Conservation (phyloP, 1,140 invertebrate species). For the Dufourea novaeangliae region DNA sequence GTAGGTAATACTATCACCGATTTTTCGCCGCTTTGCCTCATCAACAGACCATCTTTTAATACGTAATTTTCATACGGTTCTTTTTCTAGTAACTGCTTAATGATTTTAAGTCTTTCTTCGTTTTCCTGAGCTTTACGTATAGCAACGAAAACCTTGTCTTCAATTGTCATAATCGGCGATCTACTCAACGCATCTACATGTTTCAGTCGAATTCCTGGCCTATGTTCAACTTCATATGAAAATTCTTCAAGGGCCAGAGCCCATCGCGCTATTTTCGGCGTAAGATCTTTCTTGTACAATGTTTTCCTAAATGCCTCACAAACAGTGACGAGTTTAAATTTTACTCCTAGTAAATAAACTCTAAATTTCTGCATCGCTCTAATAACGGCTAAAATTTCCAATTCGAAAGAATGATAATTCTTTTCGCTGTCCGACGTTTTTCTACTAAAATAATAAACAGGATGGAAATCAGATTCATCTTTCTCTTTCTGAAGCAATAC, state of each 20-base stretch:
- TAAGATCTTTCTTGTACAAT: slow-evolving; percentile 5
- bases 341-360: slow-evolving; percentile 7
- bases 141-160: neutral
- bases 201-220: neutral
- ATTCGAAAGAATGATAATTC: neutral
- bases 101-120: slow-evolving; percentile 7
- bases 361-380: neutral
- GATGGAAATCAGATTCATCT: neutral
- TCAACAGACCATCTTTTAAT: too few species aligned
- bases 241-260: neutral
- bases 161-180: too few species aligned
- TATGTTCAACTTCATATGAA: neutral
- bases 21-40: too few species aligned
- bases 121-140: neutral
- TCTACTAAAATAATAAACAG: neutral
- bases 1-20: too few species aligned
- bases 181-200: slow-evolving; percentile 2
- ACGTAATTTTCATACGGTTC: too few species aligned
- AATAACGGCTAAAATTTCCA: neutral
- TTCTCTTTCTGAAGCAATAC: neutral
- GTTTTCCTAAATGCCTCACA: neutral
- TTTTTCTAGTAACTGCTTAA: neutral
- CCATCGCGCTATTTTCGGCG: neutral
- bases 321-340: too few species aligned
- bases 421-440: neutral